Base-by-base conservation (phyloP, 2,888 invertebrate species). In the Eudemis profundana region DNA sequence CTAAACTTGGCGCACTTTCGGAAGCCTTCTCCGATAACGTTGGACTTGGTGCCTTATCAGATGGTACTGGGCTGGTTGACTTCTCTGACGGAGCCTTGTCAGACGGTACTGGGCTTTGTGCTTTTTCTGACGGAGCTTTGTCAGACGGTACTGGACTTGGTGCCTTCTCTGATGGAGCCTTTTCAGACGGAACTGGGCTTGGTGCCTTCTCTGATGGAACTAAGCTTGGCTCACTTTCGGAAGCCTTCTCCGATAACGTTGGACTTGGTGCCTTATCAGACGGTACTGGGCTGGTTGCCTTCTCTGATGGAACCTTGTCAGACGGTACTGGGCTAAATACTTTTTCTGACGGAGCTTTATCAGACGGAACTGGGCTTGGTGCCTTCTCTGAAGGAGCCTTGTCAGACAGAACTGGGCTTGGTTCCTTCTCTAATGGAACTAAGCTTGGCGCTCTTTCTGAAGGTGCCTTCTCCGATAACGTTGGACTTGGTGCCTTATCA, bases 381-480 rank as follows among this genome's bases (percentile, higher is more conserved):
- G 5, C 14, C 2, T 14, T 15, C 5, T 38, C 38, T n/a, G n/a
- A n/a, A 2, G 65, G 53, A n/a, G 38, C 63, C 12, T 69, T 69
- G 0, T 70, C 68, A 33, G 69, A 66, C 8, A 63, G 51, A 53
- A 68, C 57, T 10, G 68, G 65, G n/a, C 71, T 72, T 15, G 50
- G 14, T 7, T 17, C 42, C n/a, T n/a, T n/a, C n/a, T n/a, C n/a
- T n/a, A n/a, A n/a, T n/a, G n/a, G n/a, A n/a, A n/a, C n/a, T n/a
- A n/a, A n/a, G n/a, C n/a, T 38, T 14, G 10, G 5, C 14, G 3
- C 4, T n/a, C 19, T 14, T 7, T 36, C 46, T 0, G 42, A 15
- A 2, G 17, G 7, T 19, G n/a, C 17, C 23, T 3, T 23, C 23
- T 23, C 36, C 2, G 12, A 36, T 36, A 36, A 8, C 3, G 36